Evolutionary conservation across 1,140 invertebrate species (phyloP), one percentile per base, ranked within the genome.

Genomic region (Drosophila takahashii): DNA sequence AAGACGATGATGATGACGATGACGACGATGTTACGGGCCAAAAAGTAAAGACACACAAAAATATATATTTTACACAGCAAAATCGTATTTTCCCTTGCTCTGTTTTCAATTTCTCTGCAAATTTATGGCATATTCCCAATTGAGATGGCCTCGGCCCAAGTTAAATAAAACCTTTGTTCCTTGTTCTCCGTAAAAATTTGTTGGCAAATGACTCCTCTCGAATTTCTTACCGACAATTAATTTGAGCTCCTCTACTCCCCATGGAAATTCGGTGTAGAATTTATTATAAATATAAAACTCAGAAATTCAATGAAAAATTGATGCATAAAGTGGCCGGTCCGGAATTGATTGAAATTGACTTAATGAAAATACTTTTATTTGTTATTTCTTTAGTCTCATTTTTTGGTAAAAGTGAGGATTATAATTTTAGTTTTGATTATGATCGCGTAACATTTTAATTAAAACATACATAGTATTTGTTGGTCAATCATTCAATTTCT

Each of bases 71-170:
- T 34, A 45, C 62, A 70, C 48, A 18, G 60, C 16, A 37, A 69
- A 47, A 54, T 54, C 48, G 22, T 36, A 70, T 47, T 69, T 66
- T 29, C 37, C 26, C 36, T 50, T 26, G 41, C 58, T 62, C 34
- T 45, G 42, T 67, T 51, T 64, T 36, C 42, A 45, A 51, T 67
- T 65, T 67, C 50, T 61, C 44, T 65, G 11, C 34, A 78, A 78
- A 62, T 70, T 74, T 85, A 77, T 85, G 61, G 64, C 59, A 84
- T 85, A 84, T 84, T 71, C 59, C 73, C 81, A 81, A 74, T 67
- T 64, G 74, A 69, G 51, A 32, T 70, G 50, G 34, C 18, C 36
- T 10, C 0, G 50, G 15, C 9, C 42, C 42, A 70, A 71, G 67
- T 48, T 70, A 48, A 70, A 70, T 41, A 70, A 70, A 48, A 70